Evolutionary conservation across 2,888 invertebrate genomes (phyloP), one percentile per base, ranked within the genome.

Genomic region (Dione juno): DNA sequence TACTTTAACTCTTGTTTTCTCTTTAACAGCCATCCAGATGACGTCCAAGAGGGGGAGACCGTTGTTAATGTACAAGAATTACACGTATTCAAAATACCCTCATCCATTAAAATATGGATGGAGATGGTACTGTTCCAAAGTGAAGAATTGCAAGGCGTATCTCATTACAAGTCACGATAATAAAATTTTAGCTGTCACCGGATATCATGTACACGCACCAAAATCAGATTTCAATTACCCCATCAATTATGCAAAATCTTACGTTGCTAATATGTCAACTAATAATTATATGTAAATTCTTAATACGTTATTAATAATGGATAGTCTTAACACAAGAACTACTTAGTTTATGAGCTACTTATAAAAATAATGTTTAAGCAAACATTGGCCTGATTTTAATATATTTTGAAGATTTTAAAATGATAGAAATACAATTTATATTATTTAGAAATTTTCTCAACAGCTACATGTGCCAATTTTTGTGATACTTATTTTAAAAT

Each of bases 81-180:
- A 88, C 70, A 88, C 89, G 0, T 89, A 89, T 73, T 84, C 88
- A 0, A 84, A 82, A 73, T 86, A 81, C 66, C 87, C 89, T 5
- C 79, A 85, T 61, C 88, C 85, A 0, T 57, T 84, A 43, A 86
- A 81, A 69, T 78, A 79, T 66, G 89, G 89, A 9, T 85, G 87
- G 85, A 79, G 89, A 2, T 90, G 90, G 90, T 88, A 89, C 74
- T 90, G 90, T 69, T 89, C 89, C 5, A 85, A 81, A 53, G 85
- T 87, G 48, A 88, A 82, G 76, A 84, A 81, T 61, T 90, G 89
- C 77, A 82, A 84, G 37, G 90, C 88, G 1, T 79, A 82, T 71
- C 81, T 90, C n/a, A 66, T 87, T 45, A 87, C 88, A 0, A 80
- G 81, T 5, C 74, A 74, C 0, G 80, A 84, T 19, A 81, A 86